Evolutionary conservation across 2,888 invertebrate species (phyloP).

Genomic region (Hypercompe scribonia): DNA sequence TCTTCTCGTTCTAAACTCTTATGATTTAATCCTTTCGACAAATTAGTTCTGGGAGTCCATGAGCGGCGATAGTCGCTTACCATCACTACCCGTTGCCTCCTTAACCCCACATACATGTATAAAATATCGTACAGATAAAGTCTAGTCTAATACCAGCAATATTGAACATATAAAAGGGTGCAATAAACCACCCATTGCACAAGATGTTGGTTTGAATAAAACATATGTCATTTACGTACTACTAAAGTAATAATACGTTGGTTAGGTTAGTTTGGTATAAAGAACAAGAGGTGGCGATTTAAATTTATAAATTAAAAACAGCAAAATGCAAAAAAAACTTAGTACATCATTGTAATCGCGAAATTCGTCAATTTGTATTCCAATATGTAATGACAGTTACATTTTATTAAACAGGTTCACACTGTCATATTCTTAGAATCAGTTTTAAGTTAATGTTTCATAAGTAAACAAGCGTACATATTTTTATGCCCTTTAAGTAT

Average conservation of each 20-base stretch:
- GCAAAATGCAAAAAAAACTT: neutral
- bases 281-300: slow-evolving; percentile 27
- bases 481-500: too few relatives aligned
- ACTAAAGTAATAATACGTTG: slow-evolving; percentile 41
- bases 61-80: too few relatives aligned
- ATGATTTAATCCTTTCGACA: neutral
- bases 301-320: neutral
- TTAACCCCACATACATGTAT: neutral
- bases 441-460: too few relatives aligned
- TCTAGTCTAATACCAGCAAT: neutral
- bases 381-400: too few relatives aligned
- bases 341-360: neutral
- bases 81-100: too few relatives aligned
- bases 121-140: neutral
- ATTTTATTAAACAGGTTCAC: too few relatives aligned
- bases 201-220: slow-evolving; percentile 32
- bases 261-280: slow-evolving; percentile 31
- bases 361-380: too few relatives aligned
- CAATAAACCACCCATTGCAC: slow-evolving; percentile 26
- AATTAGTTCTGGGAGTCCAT: neutral
- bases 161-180: neutral
- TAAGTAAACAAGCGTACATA: too few relatives aligned
- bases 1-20: neutral
- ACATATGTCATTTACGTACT: slow-evolving; percentile 40
- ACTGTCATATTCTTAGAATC: too few relatives aligned